A percentile compares a stretch with the other conserved stretches of the same genome.
Evolutionary conservation across 2,888 invertebrate species (phyloP).

Genomic region (Aporophyla nigra): DNA sequence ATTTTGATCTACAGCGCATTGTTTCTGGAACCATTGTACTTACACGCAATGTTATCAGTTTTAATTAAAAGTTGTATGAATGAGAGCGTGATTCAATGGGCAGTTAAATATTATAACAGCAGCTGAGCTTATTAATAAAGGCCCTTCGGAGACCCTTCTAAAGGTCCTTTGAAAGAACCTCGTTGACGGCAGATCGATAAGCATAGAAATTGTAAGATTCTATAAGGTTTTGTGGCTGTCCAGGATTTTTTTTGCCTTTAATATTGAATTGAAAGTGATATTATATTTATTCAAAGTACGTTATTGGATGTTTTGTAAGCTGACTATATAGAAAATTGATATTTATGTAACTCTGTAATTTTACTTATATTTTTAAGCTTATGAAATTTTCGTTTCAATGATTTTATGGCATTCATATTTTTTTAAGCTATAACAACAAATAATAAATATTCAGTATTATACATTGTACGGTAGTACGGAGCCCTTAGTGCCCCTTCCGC

Average conservation of each 20-base stretch:
- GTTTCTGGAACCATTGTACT: conserved; percentile 46
- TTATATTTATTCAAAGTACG: not conserved
- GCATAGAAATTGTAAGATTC: conserved; percentile 14
- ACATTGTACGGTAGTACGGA: no score
- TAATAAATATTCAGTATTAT: no score
- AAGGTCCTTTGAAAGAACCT: conserved; percentile 3
- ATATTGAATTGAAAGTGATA: not conserved
- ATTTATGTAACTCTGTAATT: not conserved
- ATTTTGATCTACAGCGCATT: conserved; percentile 47
- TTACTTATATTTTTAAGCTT: not conserved
- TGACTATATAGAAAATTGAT: not conserved
- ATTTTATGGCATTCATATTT: conserved; percentile 9
- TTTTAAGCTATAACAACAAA: not conserved
- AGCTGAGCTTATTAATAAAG: conserved; percentile 55
- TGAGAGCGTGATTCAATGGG: conserved; percentile 43
- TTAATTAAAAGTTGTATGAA: conserved; percentile 69
- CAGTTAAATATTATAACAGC: conserved; percentile 54
- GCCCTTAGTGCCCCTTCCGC: no score
- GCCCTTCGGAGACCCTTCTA: conserved; percentile 19
- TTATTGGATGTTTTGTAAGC: not conserved
- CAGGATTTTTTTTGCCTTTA: not conserved
- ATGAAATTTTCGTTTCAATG: not conserved
- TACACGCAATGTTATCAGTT: conserved; percentile 58
- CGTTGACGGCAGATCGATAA: conserved; percentile 46
- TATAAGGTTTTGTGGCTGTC: conserved; percentile 3